These are phyloP conservation scores for Mythimna loreyi DNA, from an alignment of 2,888 invertebrate genomes.

Conservation along the genomic window DNA sequence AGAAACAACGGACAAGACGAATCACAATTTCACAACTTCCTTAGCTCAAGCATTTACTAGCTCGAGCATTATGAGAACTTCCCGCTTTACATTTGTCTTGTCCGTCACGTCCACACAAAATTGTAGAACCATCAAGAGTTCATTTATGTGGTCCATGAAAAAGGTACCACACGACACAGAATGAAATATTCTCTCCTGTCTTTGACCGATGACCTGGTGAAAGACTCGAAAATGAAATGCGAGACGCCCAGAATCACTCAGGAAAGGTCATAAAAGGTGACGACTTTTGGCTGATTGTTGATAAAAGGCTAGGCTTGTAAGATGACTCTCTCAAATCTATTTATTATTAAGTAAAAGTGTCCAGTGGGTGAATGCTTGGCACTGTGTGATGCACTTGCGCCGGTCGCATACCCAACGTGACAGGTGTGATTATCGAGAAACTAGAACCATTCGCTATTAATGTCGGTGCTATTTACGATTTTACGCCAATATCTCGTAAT, in stretches of 20 bases:
- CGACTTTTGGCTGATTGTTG: too few relatives aligned
- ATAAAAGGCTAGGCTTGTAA: neutral
- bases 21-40: conserved; percentile 34
- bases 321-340: conserved; percentile 5
- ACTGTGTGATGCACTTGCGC: conserved; percentile 32
- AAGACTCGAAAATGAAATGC: too few relatives aligned
- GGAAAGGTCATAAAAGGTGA: too few relatives aligned
- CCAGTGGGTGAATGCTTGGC: conserved; percentile 34
- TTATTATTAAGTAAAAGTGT: conserved; percentile 34
- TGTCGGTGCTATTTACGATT: conserved; percentile 38
- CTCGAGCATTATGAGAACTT: neutral
- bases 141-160: neutral
- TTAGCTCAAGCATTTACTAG: neutral
- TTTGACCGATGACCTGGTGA: neutral
- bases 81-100: neutral
- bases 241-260: too few relatives aligned
- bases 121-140: neutral
- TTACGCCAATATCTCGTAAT: conserved; percentile 23
- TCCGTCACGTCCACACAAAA: too few relatives aligned
- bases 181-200: neutral
- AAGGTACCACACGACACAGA: neutral
- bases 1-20: conserved; percentile 25
- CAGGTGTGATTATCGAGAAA: conserved; percentile 36
- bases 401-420: conserved; percentile 23
- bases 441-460: conserved; percentile 28